Evolutionary conservation across 2,888 invertebrate species (phyloP).

Genomic region (Odontocolon sp.): DNA sequence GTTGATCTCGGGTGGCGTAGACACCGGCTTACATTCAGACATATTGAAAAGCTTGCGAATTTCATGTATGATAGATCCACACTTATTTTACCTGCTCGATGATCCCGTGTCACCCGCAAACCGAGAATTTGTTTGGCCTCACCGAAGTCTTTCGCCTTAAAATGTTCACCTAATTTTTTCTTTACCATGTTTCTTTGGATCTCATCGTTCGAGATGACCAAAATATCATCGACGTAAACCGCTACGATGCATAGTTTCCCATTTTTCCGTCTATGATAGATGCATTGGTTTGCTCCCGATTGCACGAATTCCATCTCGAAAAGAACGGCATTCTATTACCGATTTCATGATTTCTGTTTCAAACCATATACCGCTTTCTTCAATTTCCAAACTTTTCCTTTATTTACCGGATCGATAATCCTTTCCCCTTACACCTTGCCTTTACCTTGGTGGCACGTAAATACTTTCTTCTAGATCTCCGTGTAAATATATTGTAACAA

Average conservation of each 20-base stretch:
- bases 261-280: too few species aligned
- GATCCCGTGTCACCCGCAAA: constrained; percentile 53
- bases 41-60: constrained; percentile 37
- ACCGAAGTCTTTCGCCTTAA: constrained; percentile 63
- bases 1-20: constrained; percentile 33
- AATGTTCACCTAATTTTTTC: constrained; percentile 34
- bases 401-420: too few species aligned
- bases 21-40: constrained; percentile 34
- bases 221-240: constrained; percentile 59
- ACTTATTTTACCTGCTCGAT: constrained; percentile 16
- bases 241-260: too few species aligned
- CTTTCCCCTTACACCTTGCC: too few species aligned
- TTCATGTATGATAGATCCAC: constrained; percentile 56
- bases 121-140: constrained; percentile 58
- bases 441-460: constrained; percentile 55
- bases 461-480: constrained; percentile 65
- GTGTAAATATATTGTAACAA: constrained; percentile 66
- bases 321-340: constrained; percentile 56
- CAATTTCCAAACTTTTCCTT: constrained; percentile 1
- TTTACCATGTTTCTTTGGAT: constrained; percentile 21
- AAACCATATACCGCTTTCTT: constrained; percentile 24
- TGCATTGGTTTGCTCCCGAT: constrained; percentile 21
- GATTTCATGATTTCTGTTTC: constrained; percentile 33
- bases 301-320: constrained; percentile 19
- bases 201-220: constrained; percentile 51